Percentiles rank a stretch among this genome's conserved stretches.
Conservation (phyloP, 37 sponge, comb jelly and placozoan genomes). For the Theonella swinhoei region DNA sequence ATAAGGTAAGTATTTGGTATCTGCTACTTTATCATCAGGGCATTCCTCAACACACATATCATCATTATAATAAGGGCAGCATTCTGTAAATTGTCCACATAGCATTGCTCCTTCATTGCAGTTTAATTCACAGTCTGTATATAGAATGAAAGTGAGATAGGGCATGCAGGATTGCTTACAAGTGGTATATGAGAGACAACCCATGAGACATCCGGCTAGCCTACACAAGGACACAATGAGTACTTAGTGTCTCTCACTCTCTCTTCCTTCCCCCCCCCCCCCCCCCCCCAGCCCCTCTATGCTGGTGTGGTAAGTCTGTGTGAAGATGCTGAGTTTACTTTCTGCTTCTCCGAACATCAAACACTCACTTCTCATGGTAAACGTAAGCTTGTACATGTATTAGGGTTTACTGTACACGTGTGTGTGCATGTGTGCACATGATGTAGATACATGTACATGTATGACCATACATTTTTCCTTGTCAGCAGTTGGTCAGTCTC, state of each 20-base stretch:
- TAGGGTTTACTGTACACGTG: background rate
- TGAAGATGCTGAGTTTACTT: slow-evolving; percentile 58
- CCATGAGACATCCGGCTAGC: too few relatives aligned
- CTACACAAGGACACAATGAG: too few relatives aligned
- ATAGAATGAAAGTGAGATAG: too few relatives aligned
- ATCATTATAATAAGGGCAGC: background rate
- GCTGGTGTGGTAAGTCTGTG: slow-evolving; percentile 66
- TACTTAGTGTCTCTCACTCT: background rate
- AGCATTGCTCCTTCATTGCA: background rate
- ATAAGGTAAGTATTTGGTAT: slow-evolving; percentile 28
- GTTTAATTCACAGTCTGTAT: background rate
- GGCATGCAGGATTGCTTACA: too few relatives aligned
- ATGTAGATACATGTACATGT: background rate
- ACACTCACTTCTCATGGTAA: background rate
- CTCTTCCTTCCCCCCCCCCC: background rate
- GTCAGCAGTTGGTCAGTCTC: background rate
- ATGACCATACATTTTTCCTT: background rate
- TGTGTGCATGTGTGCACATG: background rate
- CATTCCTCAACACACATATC: background rate
- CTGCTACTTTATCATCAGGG: background rate
- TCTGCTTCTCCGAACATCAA: slow-evolving; percentile 36
- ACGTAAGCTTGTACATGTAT: background rate
- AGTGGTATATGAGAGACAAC: too few relatives aligned
- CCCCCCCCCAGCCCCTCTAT: slow-evolving; percentile 48
- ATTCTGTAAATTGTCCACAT: background rate